Conservation (phyloP, 2,888 invertebrate genomes). For the Tetragonisca angustula region DNA sequence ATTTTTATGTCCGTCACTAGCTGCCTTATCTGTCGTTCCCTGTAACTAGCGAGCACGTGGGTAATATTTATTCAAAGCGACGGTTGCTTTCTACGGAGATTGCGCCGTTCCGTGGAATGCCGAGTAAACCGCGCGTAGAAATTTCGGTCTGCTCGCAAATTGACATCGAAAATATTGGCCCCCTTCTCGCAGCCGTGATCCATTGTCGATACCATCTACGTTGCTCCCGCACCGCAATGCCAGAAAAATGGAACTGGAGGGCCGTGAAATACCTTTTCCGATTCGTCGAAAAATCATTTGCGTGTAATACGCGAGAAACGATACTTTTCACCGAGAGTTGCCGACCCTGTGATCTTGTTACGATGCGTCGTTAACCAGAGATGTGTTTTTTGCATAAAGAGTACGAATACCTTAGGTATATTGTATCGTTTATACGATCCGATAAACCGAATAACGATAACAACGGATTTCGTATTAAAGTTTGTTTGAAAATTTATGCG, state of each 20-base stretch:
- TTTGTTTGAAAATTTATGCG: too few relatives aligned
- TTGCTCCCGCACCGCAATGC: not conserved
- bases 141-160: slow-evolving; percentile 6
- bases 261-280: not conserved
- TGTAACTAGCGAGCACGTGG: not conserved
- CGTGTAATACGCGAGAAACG: not conserved
- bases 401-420: too few relatives aligned
- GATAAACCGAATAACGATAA: too few relatives aligned
- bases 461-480: too few relatives aligned
- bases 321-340: not conserved
- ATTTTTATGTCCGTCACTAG: not conserved
- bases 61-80: slow-evolving; percentile 19
- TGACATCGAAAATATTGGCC: not conserved
- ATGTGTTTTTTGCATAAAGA: too few relatives aligned
- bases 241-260: not conserved
- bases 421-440: too few relatives aligned
- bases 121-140: not conserved
- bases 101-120: not conserved
- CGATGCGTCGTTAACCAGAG: too few relatives aligned
- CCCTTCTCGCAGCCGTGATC: not conserved
- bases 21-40: not conserved
- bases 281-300: not conserved
- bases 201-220: not conserved
- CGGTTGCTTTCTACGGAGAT: not conserved
- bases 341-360: not conserved